Conservation (phyloP, 2,797 vertebrate genomes). For the Catamblyrhynchus diadema region DNA sequence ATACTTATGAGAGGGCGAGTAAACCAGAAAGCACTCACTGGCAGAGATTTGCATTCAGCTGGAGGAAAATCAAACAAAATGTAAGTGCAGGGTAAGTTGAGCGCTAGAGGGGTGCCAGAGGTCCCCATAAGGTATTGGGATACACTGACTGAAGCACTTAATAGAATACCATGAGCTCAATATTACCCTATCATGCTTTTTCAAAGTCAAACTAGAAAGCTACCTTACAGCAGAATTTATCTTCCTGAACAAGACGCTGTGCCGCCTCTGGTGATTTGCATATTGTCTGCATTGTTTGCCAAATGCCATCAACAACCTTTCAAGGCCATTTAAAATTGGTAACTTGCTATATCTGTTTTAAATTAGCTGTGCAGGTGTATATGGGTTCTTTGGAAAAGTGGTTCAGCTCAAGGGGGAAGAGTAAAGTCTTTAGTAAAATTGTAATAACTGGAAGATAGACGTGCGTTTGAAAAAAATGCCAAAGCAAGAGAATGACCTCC, state of each 20-base stretch:
- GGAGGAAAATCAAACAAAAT: background rate
- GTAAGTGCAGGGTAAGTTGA: background rate
- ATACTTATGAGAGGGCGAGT: background rate
- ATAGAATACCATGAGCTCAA: background rate
- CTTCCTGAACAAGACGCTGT: background rate
- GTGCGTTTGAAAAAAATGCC: background rate
- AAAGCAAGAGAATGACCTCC: background rate
- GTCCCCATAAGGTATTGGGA: background rate
- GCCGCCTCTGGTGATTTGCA: background rate
- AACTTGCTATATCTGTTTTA: slow-evolving; percentile 1
- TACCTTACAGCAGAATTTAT: background rate
- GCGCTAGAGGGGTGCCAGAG: background rate
- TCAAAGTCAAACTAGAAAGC: background rate
- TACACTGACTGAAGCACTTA: background rate
- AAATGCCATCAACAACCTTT: slow-evolving; percentile 45
- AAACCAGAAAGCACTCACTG: background rate
- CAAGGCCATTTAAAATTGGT: slow-evolving; percentile 24
- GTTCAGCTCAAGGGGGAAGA: background rate
- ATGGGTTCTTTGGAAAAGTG: background rate
- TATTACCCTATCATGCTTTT: background rate
- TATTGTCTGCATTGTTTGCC: background rate
- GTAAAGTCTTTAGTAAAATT: background rate
- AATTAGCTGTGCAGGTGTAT: slow-evolving; percentile 19
- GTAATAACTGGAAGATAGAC: background rate
- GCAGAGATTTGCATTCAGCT: background rate